Base-by-base conservation (phyloP, 2,797 vertebrate species). In the Capromys pilorides region DNA sequence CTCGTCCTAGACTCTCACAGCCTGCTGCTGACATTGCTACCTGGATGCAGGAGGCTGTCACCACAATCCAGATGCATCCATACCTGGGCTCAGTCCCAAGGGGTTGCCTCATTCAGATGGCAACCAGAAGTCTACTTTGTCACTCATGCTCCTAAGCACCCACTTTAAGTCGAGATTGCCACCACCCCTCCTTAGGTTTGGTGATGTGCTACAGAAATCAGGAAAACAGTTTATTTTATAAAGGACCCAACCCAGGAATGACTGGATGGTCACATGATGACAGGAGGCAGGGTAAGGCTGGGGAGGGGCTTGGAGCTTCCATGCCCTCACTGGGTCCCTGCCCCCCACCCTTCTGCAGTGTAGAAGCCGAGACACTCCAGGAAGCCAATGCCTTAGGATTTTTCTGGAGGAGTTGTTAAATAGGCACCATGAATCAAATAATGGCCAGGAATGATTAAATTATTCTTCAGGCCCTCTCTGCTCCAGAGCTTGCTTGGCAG, bases 281-380 rank as follows among this genome's bases (percentile, higher is more conserved):
- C 39, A 33, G 36, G 26, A 45, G 19, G 11, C 2, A 33, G 2
- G 36, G 51, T 13, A 2, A 9, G 19, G 36, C 5, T 41, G 19
- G 16, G 11, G 54, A 11, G 7, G 3, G 13, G 1, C 41, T n/a
- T 5, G 19, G 33, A 82, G 13, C 16, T 31, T 69, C n/a, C 57
- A 8, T 5, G 10, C 8, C 12, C n/a, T 28, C 33, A 21, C 41
- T 19, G 12, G 12, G 21, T 62, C 45, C 2, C 7, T 1, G 9
- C n/a, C 8, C 16, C 57, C 8, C 3, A 19, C 16, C 21, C 19
- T 28, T 36, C 26, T n/a, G 3, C 0, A 5, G 11, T 18, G 28
- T 19, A 22, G 2, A 31, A 69, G 3, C 4, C 31, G 12, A 9
- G 67, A 66, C 26, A 49, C 28, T 54, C 45, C 64, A 22, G 39